A percentile compares a stretch with the other conserved stretches of the same genome.
These are phyloP conservation scores for Pterostichus madidus DNA, from an alignment of 2,888 invertebrate species.

Conservation along the genomic window DNA sequence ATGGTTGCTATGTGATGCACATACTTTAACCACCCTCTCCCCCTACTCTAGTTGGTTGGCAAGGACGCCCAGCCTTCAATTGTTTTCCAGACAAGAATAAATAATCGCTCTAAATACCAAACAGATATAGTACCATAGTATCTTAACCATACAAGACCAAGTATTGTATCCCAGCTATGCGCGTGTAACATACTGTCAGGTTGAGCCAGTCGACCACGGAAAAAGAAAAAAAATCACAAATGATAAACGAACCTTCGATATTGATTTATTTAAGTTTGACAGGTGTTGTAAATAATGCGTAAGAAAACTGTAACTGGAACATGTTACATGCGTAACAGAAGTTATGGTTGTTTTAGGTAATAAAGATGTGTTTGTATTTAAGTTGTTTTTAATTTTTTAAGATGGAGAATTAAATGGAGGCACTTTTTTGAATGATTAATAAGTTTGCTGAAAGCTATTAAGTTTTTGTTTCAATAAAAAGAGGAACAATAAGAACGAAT, in stretches of 20 bases:
- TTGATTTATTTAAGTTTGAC: conserved; percentile 54
- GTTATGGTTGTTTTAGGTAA: conserved; percentile 3
- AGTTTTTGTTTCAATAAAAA: neutral
- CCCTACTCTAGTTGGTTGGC: conserved; percentile 5
- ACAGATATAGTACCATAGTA: conserved; percentile 13
- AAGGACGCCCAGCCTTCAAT: conserved; percentile 60
- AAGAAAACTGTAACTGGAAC: conserved; percentile 35
- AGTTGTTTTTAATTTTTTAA: conserved; percentile 16
- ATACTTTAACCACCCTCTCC: conserved; percentile 36
- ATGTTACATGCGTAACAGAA: neutral
- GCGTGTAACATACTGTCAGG: conserved; percentile 38
- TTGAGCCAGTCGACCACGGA: neutral
- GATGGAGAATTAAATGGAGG: neutral
- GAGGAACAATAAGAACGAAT: too few species aligned
- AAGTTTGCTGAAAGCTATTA: neutral
- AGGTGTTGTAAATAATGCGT: conserved; percentile 53
- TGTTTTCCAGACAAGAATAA: conserved; percentile 55
- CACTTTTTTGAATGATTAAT: conserved; percentile 11
- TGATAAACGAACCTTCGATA: conserved; percentile 50
- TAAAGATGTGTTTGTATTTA: conserved; percentile 32
- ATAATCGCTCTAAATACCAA: conserved; percentile 43
- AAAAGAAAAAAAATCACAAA: neutral
- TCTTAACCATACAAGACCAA: conserved; percentile 14
- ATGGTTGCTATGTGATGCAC: neutral
- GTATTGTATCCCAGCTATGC: conserved; percentile 18